Evolutionary conservation across 1,140 invertebrate genomes (phyloP), one percentile per base, ranked within the genome.

Genomic region (Ylistrum balloti): DNA sequence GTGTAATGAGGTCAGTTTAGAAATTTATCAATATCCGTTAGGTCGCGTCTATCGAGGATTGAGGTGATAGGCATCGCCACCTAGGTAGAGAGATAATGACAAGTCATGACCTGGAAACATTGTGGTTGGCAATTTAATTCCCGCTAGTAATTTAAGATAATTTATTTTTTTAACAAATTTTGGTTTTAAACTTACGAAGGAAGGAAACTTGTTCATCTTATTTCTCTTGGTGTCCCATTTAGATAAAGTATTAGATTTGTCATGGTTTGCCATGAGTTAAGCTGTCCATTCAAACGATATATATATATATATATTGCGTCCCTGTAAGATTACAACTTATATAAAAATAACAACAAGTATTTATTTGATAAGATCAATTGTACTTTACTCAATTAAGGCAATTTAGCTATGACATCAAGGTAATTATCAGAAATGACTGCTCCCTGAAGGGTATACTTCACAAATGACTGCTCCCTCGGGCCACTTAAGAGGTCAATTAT

Each of bases 401-500:
- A 74, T 74, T 74, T 28, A 28, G 22, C 22, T 22, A 45, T n/a
- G 56, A 74, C 17, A 74, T 74, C 0, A 74, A 9, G n/a, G 56
- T 74, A 28, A 74, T 74, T 28, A 74, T 17, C 3, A 74, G 17
- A 74, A 74, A n/a, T n/a, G 5, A 28, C 22, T 74, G 56, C 56
- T 74, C 56, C 56, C 56, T 74, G 22, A 28, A 74, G 56, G 56
- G 56, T 28, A 22, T 28, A 74, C 56, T 0, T n/a, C 56, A 74
- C 45, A n/a, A 74, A 74, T 74, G 56, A 74, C 56, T 74, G 56
- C 56, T 74, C 56, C 56, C 56, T 74, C 22, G 22, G 56, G 56
- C n/a, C 28, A 74, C 5, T 28, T 28, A n/a, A 74, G 22, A 74
- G 56, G 56, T 74, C 56, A 74, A n/a, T 74, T 74, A 74, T 74